Evolutionary conservation across 2,113 vertebrate species (phyloP).

Genomic region (Tetrax tetrax): DNA sequence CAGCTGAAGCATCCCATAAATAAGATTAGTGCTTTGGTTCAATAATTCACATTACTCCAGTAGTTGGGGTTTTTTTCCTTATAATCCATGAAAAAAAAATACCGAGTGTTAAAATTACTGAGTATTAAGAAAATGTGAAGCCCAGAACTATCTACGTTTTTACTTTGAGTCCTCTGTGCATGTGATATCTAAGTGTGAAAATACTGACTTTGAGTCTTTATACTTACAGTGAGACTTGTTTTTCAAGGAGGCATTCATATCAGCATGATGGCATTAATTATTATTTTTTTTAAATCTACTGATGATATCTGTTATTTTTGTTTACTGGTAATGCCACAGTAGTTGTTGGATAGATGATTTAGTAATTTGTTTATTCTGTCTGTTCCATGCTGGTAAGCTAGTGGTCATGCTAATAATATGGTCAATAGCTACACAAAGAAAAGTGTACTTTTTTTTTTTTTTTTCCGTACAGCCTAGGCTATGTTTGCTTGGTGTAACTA

Average conservation of each 20-base stretch:
- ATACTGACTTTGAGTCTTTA: neutral
- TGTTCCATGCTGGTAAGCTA: neutral
- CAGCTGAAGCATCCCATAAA: neutral
- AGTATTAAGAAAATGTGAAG: neutral
- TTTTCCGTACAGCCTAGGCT: neutral
- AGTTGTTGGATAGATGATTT: neutral
- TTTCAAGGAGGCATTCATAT: neutral
- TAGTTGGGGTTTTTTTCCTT: neutral
- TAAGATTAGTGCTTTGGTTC: neutral
- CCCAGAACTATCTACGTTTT: neutral
- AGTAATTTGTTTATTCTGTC: neutral
- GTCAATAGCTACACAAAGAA: neutral
- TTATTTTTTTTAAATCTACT: neutral
- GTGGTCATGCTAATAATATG: neutral
- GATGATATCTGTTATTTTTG: neutral
- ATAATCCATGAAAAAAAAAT: neutral
- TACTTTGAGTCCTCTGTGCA: neutral
- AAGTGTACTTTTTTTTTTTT: neutral
- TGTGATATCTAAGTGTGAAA: neutral
- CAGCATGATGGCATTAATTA: neutral
- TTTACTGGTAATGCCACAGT: neutral
- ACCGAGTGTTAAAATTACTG: neutral
- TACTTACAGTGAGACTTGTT: neutral
- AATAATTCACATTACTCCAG: neutral
- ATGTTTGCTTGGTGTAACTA: neutral